Evolutionary conservation across 2,888 invertebrate genomes (phyloP), one percentile per base, ranked within the genome.

Genomic region (Brenthis hecate): DNA sequence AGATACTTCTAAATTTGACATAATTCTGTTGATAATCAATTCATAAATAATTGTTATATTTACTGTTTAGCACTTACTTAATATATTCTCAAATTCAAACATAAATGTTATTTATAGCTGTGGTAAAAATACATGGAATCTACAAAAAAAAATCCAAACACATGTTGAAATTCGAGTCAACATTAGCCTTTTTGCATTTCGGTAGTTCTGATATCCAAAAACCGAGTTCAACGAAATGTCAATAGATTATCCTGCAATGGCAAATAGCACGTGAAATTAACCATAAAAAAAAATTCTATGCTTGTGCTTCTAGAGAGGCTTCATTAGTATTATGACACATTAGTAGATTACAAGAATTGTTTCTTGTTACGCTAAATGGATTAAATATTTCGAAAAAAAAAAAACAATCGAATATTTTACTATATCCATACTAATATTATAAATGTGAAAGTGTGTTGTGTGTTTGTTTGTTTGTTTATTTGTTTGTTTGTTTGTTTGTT

Each of bases 181-280:
- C 85, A 85, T 78, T 83, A 84, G 82, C 81, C 72, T 73, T 75
- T 82, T 77, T 78, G 80, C 77, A 79, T 81, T 80, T 80, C 84
- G 80, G 81, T 79, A 81, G 81, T 77, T 80, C 80, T 79, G 80
- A 65, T 68, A 65, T 61, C 36, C 11, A 43, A 43, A 43, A 50
- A 54, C 54, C 80, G 75, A 86, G 80, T 89, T 88, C 89, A 85
- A 71, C 80, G 90, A 89, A 91, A 83, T 79, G 79, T 81, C 80
- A 79, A 77, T 76, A 82, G 82, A 83, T 74, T 75, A 76, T 85
- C 84, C 81, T 76, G 72, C 19, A 53, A 76, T 73, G 72, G 83
- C 78, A 84, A 89, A 88, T 86, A 79, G 80, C 70, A 81, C 85
- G 86, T 89, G 85, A 88, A 90, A 91, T 89, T 80, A 72, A 63